Percentiles rank a stretch among this genome's conserved stretches.
Evolutionary conservation across 2,888 invertebrate genomes (phyloP).

Genomic region (Pseudolycoriella hygida): DNA sequence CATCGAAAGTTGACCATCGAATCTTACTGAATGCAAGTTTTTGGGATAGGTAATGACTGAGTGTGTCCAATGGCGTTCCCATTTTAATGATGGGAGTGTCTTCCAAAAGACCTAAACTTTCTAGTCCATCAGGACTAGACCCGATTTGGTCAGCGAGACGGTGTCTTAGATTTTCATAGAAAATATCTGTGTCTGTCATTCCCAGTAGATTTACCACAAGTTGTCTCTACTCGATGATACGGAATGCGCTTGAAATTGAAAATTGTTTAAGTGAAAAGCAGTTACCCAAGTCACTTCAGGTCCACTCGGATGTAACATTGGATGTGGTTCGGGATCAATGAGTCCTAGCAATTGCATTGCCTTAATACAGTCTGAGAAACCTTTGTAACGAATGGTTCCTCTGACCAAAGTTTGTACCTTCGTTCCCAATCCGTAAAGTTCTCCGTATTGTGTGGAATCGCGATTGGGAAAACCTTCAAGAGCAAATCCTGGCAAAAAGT

Average conservation of each 20-base stretch:
- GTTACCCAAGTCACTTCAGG: slow-evolving; percentile 95
- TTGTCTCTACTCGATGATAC: slow-evolving; percentile 41
- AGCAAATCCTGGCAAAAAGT: slow-evolving; percentile 91
- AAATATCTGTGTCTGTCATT: slow-evolving; percentile 66
- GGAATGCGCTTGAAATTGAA: slow-evolving; percentile 1
- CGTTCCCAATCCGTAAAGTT: slow-evolving; percentile 68
- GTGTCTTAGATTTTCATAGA: slow-evolving; percentile 82
- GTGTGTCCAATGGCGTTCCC: slow-evolving; percentile 78
- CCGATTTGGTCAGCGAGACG: slow-evolving; percentile 66
- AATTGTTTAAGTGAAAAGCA: too few species aligned
- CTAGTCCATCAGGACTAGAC: slow-evolving; percentile 50
- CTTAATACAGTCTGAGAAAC: slow-evolving; percentile 77
- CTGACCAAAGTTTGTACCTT: slow-evolving; percentile 78
- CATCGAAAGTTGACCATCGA: not conserved
- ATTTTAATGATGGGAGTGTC: slow-evolving; percentile 68
- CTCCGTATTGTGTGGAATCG: slow-evolving; percentile 78
- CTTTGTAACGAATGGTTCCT: slow-evolving; percentile 83
- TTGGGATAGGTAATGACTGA: slow-evolving; percentile 75
- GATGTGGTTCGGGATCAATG: slow-evolving; percentile 68
- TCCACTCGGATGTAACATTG: slow-evolving; percentile 84
- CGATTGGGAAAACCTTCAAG: slow-evolving; percentile 90
- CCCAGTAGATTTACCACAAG: slow-evolving; percentile 75
- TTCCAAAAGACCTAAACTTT: slow-evolving; percentile 73
- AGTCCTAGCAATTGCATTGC: slow-evolving; percentile 77
- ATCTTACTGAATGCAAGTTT: slow-evolving; percentile 55